phyloP scores from a whole-genome alignment of 2,113 vertebrate species.

The Pogonocichla stellata region DNA sequence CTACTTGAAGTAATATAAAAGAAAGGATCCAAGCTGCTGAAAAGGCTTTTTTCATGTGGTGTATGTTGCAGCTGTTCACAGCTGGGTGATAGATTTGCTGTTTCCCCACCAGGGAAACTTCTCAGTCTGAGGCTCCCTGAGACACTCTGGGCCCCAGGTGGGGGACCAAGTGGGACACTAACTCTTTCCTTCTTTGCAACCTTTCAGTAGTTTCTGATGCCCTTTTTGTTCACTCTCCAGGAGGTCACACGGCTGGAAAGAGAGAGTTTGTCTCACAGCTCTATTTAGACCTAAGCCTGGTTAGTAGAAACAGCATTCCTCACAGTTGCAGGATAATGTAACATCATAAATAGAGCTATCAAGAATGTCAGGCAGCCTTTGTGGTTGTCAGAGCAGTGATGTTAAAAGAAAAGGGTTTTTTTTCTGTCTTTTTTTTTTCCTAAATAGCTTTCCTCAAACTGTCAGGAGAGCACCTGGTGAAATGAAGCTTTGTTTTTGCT shows the following conservation, averaged over 20 bases:
- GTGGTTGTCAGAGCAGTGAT: conserved; percentile 65
- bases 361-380: conserved; percentile 67
- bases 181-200: neutral
- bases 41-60: neutral
- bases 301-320: conserved; percentile 53
- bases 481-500: conserved; percentile 49
- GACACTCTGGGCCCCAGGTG: neutral
- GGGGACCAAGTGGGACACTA: neutral
- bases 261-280: conserved; percentile 16
- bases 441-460: conserved; percentile 50
- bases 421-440: neutral
- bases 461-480: conserved; percentile 61
- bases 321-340: conserved; percentile 60
- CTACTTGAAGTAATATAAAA: neutral
- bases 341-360: conserved; percentile 71
- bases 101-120: neutral
- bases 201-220: neutral
- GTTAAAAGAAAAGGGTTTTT: conserved; percentile 49
- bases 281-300: conserved; percentile 45
- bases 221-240: neutral
- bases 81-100: neutral
- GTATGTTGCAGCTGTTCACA: neutral
- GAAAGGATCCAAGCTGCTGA: neutral
- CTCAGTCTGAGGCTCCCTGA: neutral
- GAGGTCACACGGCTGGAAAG: neutral